Base-by-base conservation (phyloP, 2,113 vertebrate species). In the Sakesphorus luctuosus region DNA sequence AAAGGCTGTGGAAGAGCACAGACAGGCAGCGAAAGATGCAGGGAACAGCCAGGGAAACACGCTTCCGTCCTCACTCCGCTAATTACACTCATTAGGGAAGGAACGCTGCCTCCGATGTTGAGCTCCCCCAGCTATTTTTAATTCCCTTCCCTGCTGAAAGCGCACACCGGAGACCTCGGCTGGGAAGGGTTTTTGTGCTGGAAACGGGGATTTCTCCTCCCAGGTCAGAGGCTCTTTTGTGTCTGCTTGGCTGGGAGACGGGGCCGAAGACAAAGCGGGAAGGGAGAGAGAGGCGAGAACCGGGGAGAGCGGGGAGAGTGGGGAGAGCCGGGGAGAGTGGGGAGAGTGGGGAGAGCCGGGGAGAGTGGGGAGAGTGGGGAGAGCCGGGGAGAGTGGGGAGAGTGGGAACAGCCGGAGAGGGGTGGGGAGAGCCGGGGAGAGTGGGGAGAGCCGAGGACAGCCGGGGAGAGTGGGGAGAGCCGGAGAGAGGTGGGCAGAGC, bases 181-280 rank as follows among this genome's bases (percentile, higher is more conserved):
- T 24, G 67, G 36, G 76, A 47, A 21, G 67, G 36, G 47, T 7
- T 6, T 28, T 47, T 36, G 35, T 35, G 33, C n/a, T 40, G 62
- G 44, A 90, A 76, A 56, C 2, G 33, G 46, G 23, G 58, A 72
- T 94, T 94, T 93, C 89, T 90, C 76, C 89, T 93, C 71, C 28
- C 82, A 73, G 90, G 90, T 93, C 93, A 87, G 92, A 50, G 76
- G 61, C 82, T 87, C 92, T 96, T 97, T 97, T 96, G 95, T 94
- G 96, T 83, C 84, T 93, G 91, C 84, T 68, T 47, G 38, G 84
- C 95, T 95, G 96, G 89, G 96, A 97, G 97, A 87, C 71, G 88
- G 72, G 96, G 86, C 66, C 55, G 74, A 79, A 87, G 94, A 97
- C 93, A 96, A 96, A 97, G 95, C 86, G 9, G 58, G 74, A 92